phyloP scores from a whole-genome alignment of 2,113 vertebrate genomes.

The Alouatta palliata region DNA sequence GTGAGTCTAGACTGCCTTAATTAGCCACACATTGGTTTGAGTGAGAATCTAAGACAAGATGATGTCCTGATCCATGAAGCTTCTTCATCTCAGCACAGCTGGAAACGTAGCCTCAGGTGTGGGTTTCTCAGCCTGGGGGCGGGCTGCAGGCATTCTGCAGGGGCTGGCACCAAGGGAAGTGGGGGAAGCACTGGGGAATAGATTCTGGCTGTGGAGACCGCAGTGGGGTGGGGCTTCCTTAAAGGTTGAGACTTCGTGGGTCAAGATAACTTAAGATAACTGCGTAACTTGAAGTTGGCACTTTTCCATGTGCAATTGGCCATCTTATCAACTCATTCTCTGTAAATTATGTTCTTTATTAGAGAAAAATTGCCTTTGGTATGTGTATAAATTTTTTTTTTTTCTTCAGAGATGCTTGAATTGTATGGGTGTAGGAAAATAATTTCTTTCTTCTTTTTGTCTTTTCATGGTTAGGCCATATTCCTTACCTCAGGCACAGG shows the following conservation, averaged over 20 bases:
- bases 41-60: background rate
- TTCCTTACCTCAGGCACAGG: background rate
- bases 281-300: background rate
- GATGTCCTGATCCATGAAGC: rapidly evolving
- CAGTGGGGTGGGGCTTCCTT: rapidly evolving
- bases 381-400: background rate
- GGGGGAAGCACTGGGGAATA: background rate
- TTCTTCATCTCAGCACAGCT: background rate
- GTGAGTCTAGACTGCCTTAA: background rate
- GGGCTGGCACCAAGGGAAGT: background rate
- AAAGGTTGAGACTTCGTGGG: background rate
- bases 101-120: no score
- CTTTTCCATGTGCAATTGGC: rapidly evolving
- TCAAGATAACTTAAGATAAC: background rate
- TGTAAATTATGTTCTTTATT: background rate
- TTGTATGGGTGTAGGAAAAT: background rate
- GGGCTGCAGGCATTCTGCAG: rapidly evolving
- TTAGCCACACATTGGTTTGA: background rate
- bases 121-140: background rate
- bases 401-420: background rate
- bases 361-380: background rate
- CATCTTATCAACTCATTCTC: background rate
- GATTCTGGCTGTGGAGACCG: no score
- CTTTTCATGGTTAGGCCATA: background rate
- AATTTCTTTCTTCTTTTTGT: background rate